phyloP scores from a whole-genome alignment of 2,888 invertebrate species.

The Mallateleia sp. region DNA sequence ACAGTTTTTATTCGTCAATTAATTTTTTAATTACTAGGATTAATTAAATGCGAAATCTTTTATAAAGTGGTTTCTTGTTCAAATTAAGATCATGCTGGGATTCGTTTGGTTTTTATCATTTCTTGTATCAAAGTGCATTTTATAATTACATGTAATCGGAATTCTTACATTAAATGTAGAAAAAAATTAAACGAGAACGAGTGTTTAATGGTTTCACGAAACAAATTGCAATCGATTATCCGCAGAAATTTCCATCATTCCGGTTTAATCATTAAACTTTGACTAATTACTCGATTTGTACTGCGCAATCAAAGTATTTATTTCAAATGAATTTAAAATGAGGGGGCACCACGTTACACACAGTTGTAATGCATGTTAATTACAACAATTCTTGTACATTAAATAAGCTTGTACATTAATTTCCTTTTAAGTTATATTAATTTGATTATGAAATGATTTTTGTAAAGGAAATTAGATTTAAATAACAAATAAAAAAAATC shows the following conservation, averaged over 20 bases:
- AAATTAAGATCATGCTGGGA: neutral
- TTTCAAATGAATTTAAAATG: slow-evolving; percentile 37
- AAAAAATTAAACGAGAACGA: slow-evolving; percentile 11
- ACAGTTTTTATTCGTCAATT: neutral
- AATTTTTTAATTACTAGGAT: neutral
- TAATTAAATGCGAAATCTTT: neutral
- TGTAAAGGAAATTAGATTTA: too few relatives aligned
- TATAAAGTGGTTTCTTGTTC: neutral
- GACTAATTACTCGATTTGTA: slow-evolving; percentile 47
- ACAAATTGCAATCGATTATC: slow-evolving; percentile 28
- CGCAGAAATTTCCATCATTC: slow-evolving; percentile 28
- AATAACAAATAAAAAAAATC: too few relatives aligned
- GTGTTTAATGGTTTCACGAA: neutral
- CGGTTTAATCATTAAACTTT: slow-evolving; percentile 41
- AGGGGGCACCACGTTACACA: slow-evolving; percentile 24
- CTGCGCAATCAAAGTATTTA: slow-evolving; percentile 51
- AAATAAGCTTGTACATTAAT: too few relatives aligned
- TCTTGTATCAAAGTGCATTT: slow-evolving; percentile 20
- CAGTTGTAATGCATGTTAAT: slow-evolving; percentile 35
- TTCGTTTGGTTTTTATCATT: neutral
- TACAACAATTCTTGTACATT: slow-evolving; percentile 10
- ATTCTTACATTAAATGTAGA: neutral
- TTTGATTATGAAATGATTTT: too few relatives aligned
- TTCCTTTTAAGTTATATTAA: too few relatives aligned
- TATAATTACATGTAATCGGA: neutral